These are phyloP conservation scores for Kuschelorhynchus macadamiae DNA, from an alignment of 2,888 invertebrate species.

Conservation along the genomic window DNA sequence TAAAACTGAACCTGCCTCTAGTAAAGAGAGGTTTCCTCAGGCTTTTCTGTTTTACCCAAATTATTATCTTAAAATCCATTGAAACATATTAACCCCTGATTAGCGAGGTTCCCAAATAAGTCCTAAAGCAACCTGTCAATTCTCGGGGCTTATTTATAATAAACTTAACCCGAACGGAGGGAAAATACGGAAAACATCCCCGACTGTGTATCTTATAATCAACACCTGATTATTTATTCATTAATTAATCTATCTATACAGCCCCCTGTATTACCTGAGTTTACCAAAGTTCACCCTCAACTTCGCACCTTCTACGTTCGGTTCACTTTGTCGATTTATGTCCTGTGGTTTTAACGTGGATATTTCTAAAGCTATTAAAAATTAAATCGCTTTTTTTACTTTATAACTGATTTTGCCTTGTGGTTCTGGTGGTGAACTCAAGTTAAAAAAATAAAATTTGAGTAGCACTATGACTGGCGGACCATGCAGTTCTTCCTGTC, in stretches of 20 bases:
- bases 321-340: constrained; percentile 28
- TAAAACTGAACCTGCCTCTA: too few relatives aligned
- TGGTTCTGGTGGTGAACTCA: too few relatives aligned
- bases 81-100: background rate
- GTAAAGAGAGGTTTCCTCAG: too few relatives aligned
- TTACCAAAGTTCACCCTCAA: constrained; percentile 26
- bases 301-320: constrained; percentile 29
- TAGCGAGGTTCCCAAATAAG: constrained; percentile 18
- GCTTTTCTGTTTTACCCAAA: too few relatives aligned
- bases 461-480: too few relatives aligned
- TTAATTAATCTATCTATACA: constrained; percentile 67
- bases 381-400: background rate
- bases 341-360: background rate
- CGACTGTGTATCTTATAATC: constrained; percentile 66
- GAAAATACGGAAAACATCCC: constrained; percentile 47
- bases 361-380: background rate
- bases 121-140: constrained; percentile 48
- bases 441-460: too few relatives aligned
- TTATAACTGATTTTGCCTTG: too few relatives aligned
- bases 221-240: constrained; percentile 69
- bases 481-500: too few relatives aligned
- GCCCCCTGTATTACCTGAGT: constrained; percentile 44
- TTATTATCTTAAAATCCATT: too few relatives aligned
- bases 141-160: constrained; percentile 48
- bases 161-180: constrained; percentile 31